Evolutionary conservation across 2,888 invertebrate genomes (phyloP).

Genomic region (Trachelus troglodyta): DNA sequence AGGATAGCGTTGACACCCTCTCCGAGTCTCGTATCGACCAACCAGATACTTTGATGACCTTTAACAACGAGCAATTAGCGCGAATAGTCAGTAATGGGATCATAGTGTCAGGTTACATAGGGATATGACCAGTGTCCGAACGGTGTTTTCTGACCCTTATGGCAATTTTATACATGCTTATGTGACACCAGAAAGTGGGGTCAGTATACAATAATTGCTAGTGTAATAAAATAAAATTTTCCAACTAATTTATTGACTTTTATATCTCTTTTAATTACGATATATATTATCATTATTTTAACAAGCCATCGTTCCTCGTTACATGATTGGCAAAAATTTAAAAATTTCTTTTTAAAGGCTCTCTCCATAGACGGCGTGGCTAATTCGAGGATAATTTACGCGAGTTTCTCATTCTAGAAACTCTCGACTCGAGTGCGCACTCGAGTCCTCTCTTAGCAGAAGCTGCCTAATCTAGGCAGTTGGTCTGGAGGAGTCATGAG

Average conservation of each 20-base stretch:
- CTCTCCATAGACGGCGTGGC: constrained; percentile 18
- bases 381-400: constrained; percentile 28
- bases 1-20: neutral
- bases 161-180: constrained; percentile 18
- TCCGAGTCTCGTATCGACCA: neutral
- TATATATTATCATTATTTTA: neutral
- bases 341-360: neutral
- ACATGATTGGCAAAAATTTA: neutral
- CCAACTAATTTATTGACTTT: neutral
- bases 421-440: constrained; percentile 10
- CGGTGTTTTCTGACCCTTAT: constrained; percentile 54
- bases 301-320: neutral
- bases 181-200: constrained; percentile 17
- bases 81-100: constrained; percentile 48
- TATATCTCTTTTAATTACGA: no score
- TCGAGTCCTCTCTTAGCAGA: constrained; percentile 7
- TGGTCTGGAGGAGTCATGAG: neutral
- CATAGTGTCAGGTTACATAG: constrained; percentile 35
- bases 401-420: constrained; percentile 3
- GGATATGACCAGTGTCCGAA: constrained; percentile 17
- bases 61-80: constrained; percentile 62
- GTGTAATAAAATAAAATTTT: neutral
- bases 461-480: constrained; percentile 4
- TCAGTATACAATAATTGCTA: constrained; percentile 6
- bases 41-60: constrained; percentile 62